Evolutionary conservation across 2,888 invertebrate species (phyloP), one percentile per base, ranked within the genome.

Genomic region (Ecdyonurus torrentis): DNA sequence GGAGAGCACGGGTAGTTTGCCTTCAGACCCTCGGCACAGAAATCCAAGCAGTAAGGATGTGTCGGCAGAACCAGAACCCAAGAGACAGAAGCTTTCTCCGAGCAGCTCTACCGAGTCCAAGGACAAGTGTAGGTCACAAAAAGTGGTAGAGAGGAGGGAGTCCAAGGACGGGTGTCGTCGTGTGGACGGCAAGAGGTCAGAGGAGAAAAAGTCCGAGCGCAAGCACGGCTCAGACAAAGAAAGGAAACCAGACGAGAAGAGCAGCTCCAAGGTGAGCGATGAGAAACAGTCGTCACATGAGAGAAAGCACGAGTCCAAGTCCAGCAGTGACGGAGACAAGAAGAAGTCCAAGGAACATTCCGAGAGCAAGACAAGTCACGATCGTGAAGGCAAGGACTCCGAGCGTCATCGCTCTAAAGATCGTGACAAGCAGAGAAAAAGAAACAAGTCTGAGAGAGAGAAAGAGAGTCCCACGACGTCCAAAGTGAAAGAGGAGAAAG

Each of bases 251-350:
- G 63, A 65, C 18, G 64, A 64, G 18, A 59, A 60, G 5, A 66
- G 64, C 23, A 59, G n/a, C 25, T 23, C 22, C 18, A 60, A 60
- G 3, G n/a, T 25, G 2, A 3, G 2, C n/a, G 83, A 83, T 71
- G 81, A 81, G 67, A 82, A 82, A 75, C 78, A 79, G 63, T 78
- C n/a, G n/a, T n/a, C 79, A 71, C 80, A 81, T 67, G 82, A 64
- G 23, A 52, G 63, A 53, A 66, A 64, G 53, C 22, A 59, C 22
- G 59, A 59, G 2, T 82, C 63, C 81, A 81, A 72, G 79, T 81
- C 69, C 80, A 77, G 37, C 15, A 37, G 37, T 37, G 37, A 37
- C 15, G 37, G 50, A 25, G 62, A 62, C 23, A 70, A 67, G 65
- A 70, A 65, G 66, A 68, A 65, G 59, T 60, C 60, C 64, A 67